Conservation (phyloP, 2,113 vertebrate genomes). For the Brachionichthys hirsutus region DNA sequence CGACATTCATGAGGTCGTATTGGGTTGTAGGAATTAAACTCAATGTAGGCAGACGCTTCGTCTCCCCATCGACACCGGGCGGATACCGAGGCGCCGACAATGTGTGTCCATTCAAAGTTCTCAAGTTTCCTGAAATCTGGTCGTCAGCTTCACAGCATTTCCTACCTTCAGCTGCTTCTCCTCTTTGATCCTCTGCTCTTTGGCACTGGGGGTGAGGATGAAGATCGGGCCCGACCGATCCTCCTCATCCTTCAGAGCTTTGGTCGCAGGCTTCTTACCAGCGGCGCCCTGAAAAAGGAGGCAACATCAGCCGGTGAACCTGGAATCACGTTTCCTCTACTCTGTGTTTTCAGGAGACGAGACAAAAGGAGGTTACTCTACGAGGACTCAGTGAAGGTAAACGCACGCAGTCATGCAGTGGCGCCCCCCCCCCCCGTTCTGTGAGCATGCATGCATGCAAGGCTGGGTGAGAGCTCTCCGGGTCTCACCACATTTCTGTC, state of each 20-base stretch:
- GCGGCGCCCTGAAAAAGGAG: slow-evolving; percentile 73
- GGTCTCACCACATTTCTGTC: too few relatives aligned
- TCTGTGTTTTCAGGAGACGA: background rate
- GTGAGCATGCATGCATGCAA: background rate
- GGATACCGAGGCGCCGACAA: too few relatives aligned
- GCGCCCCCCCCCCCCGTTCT: background rate
- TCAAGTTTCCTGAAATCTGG: too few relatives aligned
- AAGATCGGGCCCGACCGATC: slow-evolving; percentile 93
- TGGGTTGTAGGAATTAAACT: too few relatives aligned
- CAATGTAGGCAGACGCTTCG: too few relatives aligned
- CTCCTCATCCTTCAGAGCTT: slow-evolving; percentile 90
- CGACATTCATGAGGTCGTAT: too few relatives aligned
- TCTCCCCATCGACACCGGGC: too few relatives aligned
- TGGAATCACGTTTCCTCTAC: background rate
- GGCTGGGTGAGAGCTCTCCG: too few relatives aligned
- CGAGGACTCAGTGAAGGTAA: slow-evolving; percentile 20
- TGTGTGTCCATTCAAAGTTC: too few relatives aligned
- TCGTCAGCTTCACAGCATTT: background rate
- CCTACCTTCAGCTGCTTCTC: slow-evolving; percentile 92
- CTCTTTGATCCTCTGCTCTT: slow-evolving; percentile 95
- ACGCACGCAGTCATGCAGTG: slow-evolving; percentile 31
- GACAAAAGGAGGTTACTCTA: background rate
- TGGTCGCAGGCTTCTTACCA: slow-evolving; percentile 87
- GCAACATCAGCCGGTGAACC: background rate
- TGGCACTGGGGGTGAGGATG: slow-evolving; percentile 87